Evolutionary conservation across 2,797 vertebrate species (phyloP).

Genomic region (Euthynnus affinis): DNA sequence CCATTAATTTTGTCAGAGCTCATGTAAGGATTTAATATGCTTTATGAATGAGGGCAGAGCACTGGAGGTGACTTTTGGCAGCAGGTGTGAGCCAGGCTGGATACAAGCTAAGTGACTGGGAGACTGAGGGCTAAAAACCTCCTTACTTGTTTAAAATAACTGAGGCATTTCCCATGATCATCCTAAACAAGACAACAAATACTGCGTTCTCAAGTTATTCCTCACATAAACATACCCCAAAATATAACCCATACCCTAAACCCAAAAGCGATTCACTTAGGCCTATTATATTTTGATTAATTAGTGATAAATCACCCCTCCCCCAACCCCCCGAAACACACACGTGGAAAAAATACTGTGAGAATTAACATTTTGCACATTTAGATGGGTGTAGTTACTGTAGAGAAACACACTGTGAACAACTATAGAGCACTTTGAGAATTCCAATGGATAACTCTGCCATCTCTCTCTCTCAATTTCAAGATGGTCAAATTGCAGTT

Average conservation of each 20-base stretch:
- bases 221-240: constrained; percentile 32
- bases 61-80: constrained; percentile 38
- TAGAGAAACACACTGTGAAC: constrained; percentile 74
- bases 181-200: constrained; percentile 35
- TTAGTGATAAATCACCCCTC: constrained; percentile 66
- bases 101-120: constrained; percentile 14
- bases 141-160: constrained; percentile 50
- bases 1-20: constrained; percentile 28
- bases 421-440: constrained; percentile 15
- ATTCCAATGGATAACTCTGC: constrained; percentile 75
- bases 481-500: background rate
- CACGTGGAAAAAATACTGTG: constrained; percentile 61
- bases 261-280: constrained; percentile 21
- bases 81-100: constrained; percentile 42
- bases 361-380: constrained; percentile 31
- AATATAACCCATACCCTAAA: constrained; percentile 10
- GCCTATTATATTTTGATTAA: constrained; percentile 79
- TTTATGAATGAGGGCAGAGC: constrained; percentile 12
- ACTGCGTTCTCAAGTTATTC: constrained; percentile 18
- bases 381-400: constrained; percentile 75
- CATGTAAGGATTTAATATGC: constrained; percentile 28
- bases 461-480: constrained; percentile 49
- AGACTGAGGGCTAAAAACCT: constrained; percentile 23
- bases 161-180: constrained; percentile 30
- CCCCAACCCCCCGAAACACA: constrained; percentile 82